Conservation (phyloP, 2,888 invertebrate species). For the Allygus modestus region DNA sequence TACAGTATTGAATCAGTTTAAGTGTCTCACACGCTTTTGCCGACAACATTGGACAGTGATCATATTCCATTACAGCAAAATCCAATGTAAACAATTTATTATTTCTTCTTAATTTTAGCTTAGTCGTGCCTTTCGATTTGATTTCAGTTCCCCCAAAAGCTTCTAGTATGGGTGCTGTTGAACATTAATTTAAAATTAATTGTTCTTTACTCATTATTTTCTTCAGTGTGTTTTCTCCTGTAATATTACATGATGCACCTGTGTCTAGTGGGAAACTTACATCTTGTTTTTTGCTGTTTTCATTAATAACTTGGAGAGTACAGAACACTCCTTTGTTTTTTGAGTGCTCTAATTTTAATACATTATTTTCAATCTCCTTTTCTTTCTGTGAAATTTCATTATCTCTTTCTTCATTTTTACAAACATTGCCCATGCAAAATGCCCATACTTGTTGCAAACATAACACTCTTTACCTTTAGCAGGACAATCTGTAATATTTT, state of each 20-base stretch:
- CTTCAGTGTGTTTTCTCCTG: neutral
- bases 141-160: neutral
- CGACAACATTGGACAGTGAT: no score
- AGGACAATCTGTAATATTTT: neutral
- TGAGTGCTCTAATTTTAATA: neutral
- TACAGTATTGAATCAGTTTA: no score
- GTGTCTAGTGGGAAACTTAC: constrained; percentile 31
- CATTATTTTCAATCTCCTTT: neutral
- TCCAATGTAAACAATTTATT: neutral
- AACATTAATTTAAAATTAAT: neutral
- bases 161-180: neutral
- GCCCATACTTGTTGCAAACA: neutral
- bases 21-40: no score
- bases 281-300: no score
- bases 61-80: neutral
- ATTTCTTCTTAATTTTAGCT: neutral
- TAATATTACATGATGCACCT: constrained; percentile 11
- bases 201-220: constrained; percentile 13
- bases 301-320: no score
- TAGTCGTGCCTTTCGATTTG: neutral
- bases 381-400: neutral
- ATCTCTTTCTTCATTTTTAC: neutral
- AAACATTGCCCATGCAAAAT: no score
- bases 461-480: neutral
- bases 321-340: neutral